phyloP scores from a whole-genome alignment of 1,140 invertebrate species.

The Lordiphosa stackelbergi region DNA sequence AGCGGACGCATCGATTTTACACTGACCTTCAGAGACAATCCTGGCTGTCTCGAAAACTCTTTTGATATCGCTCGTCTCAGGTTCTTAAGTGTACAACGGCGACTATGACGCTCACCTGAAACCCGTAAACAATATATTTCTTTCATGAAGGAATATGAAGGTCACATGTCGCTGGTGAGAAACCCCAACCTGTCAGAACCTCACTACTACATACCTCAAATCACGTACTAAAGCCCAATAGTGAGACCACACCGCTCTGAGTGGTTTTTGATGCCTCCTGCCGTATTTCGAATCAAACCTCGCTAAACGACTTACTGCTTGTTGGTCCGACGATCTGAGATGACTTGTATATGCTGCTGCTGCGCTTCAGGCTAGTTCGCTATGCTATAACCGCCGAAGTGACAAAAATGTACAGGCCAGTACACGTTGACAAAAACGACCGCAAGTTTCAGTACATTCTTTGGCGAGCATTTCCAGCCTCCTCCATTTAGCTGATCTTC shows the following conservation, averaged over 20 bases:
- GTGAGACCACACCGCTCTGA: conserved; percentile 15
- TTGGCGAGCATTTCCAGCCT: conserved; percentile 59
- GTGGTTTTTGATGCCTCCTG: conserved; percentile 57
- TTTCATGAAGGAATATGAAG: background rate
- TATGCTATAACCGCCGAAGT: conserved; percentile 1
- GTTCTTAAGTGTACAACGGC: background rate
- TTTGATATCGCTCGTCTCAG: no score
- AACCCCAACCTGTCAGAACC: background rate
- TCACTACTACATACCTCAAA: background rate
- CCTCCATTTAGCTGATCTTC: conserved; percentile 1
- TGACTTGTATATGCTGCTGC: background rate
- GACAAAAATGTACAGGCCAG: conserved; percentile 2
- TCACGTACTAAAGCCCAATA: no score
- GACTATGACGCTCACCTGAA: background rate
- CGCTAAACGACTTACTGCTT: background rate
- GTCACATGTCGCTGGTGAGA: background rate
- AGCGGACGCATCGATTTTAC: no score
- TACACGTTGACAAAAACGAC: conserved; percentile 1
- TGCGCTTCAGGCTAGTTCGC: background rate
- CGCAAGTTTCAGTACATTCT: conserved; percentile 76
- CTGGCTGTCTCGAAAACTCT: no score
- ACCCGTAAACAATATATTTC: background rate
- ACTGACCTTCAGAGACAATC: no score
- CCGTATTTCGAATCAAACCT: conserved; percentile 1
- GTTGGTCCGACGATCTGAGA: background rate